A percentile compares a stretch with the other conserved stretches of the same genome.
phyloP scores from a whole-genome alignment of 2,888 invertebrate species.

The Cephus sareptanus region DNA sequence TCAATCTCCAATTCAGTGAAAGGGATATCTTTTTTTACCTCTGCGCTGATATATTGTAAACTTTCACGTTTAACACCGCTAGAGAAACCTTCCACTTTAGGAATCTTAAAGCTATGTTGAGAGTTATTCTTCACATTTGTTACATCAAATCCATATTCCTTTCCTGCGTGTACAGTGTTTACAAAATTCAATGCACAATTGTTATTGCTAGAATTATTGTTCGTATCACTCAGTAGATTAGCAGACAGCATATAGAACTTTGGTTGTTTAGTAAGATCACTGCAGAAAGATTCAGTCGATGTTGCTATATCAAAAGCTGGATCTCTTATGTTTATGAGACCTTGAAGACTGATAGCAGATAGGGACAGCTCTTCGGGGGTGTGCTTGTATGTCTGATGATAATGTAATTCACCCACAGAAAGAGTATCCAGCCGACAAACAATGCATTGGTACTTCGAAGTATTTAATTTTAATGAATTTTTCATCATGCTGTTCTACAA shows the following conservation, averaged over 20 bases:
- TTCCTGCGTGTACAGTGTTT: background rate
- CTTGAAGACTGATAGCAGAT: slow-evolving; percentile 43
- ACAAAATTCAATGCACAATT: background rate
- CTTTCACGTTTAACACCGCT: background rate
- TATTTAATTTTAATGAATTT: background rate
- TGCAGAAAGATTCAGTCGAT: slow-evolving; percentile 15
- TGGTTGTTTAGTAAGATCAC: slow-evolving; percentile 13
- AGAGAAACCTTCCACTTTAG: background rate
- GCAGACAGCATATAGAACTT: slow-evolving; percentile 18
- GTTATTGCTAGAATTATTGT: slow-evolving; percentile 13
- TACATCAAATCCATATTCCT: background rate
- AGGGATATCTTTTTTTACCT: background rate
- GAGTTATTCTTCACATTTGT: background rate
- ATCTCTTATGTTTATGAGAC: slow-evolving; percentile 17
- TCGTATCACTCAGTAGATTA: slow-evolving; percentile 12
- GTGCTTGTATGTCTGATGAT: slow-evolving; percentile 47
- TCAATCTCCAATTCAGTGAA: slow-evolving; percentile 10
- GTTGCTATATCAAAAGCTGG: background rate
- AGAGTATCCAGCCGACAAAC: slow-evolving; percentile 41
- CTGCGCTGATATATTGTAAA: background rate
- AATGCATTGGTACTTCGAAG: slow-evolving; percentile 41
- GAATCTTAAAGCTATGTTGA: background rate
- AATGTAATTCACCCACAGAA: slow-evolving; percentile 44
- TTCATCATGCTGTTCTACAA: background rate
- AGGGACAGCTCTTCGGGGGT: slow-evolving; percentile 49